phyloP scores from a whole-genome alignment of 2,888 invertebrate species.

The Luperina nickerlii region DNA sequence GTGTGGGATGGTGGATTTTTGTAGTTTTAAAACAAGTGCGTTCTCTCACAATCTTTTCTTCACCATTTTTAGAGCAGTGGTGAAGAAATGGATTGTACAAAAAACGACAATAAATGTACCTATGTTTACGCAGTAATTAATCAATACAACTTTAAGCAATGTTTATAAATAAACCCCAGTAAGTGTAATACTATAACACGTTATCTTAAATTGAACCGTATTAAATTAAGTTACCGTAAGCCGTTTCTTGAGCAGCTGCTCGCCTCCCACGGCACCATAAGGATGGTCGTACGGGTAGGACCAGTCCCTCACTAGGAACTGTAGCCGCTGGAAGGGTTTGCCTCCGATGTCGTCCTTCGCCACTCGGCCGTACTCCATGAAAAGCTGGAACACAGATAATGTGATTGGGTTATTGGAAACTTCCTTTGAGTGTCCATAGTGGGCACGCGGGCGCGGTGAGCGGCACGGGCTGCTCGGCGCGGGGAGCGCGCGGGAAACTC shows the following conservation, averaged over 20 bases:
- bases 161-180: neutral
- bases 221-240: constrained; percentile 91
- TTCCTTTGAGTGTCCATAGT: too few relatives aligned
- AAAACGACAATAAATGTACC: neutral
- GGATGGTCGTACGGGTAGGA: constrained; percentile 98
- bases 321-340: constrained; percentile 96
- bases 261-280: constrained; percentile 97
- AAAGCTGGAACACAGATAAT: constrained; percentile 90
- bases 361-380: constrained; percentile 99
- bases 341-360: constrained; percentile 96
- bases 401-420: neutral
- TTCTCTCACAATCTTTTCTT: neutral
- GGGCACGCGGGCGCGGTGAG: too few relatives aligned
- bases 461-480: too few relatives aligned
- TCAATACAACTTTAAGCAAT: neutral
- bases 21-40: neutral
- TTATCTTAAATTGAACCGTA: neutral
- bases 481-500: too few relatives aligned
- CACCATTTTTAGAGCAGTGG: neutral
- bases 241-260: constrained; percentile 95
- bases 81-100: neutral
- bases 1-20: neutral
- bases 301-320: constrained; percentile 98
- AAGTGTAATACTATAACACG: neutral
- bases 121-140: neutral